A percentile compares a stretch with the other conserved stretches of the same genome.
Evolutionary conservation across 1,140 invertebrate genomes (phyloP).

Genomic region (Pseudoatta argentina): DNA sequence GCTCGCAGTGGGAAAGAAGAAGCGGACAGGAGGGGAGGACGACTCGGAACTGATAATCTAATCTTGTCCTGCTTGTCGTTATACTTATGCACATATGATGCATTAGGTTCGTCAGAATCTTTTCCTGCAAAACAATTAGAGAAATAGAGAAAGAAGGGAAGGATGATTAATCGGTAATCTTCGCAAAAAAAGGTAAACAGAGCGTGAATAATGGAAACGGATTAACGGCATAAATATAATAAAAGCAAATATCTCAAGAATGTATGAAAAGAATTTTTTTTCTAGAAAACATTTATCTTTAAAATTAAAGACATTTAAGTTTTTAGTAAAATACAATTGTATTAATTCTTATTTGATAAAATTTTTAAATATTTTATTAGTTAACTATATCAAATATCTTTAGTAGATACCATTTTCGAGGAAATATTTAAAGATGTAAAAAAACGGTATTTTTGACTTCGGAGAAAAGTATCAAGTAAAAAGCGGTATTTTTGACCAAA

Average conservation of each 20-base stretch:
- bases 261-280: not conserved
- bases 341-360: not conserved
- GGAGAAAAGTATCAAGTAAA: too few relatives aligned
- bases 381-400: not conserved
- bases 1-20: conserved; percentile 13
- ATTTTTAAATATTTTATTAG: not conserved
- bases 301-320: not conserved
- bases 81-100: not conserved
- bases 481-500: too few relatives aligned
- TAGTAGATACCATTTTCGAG: not conserved
- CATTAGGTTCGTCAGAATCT: not conserved
- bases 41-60: conserved; percentile 73
- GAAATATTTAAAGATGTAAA: too few relatives aligned
- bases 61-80: conserved; percentile 55
- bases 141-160: not conserved
- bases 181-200: not conserved
- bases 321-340: not conserved
- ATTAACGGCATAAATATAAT: not conserved
- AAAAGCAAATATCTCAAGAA: not conserved
- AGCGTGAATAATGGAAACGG: not conserved
- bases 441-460: too few relatives aligned
- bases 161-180: not conserved
- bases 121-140: not conserved
- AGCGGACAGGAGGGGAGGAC: conserved; percentile 16
- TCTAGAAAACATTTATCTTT: not conserved